Evolutionary conservation across 2,113 vertebrate genomes (phyloP).

Genomic region (Engraulis encrasicolus): DNA sequence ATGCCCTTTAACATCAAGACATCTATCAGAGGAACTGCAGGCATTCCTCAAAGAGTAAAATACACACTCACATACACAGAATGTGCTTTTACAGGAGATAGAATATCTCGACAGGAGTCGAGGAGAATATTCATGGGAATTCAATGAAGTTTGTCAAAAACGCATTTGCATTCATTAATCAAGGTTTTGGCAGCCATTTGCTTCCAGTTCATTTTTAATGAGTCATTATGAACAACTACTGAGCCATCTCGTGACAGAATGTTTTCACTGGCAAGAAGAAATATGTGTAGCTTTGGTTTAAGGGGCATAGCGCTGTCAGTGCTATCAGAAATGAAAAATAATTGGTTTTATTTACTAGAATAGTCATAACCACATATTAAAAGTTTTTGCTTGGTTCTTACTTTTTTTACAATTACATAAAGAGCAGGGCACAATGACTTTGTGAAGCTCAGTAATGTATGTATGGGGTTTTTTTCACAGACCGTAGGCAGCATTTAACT

Average conservation of each 20-base stretch:
- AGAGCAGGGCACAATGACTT: not conserved
- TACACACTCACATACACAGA: not conserved
- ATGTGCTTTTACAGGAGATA: too few relatives aligned
- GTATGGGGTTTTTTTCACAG: not conserved
- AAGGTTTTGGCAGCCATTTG: not conserved
- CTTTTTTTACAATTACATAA: not conserved
- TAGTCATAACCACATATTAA: too few relatives aligned
- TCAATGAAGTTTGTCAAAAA: not conserved
- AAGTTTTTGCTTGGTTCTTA: not conserved
- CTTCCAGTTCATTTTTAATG: not conserved
- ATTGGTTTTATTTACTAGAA: too few relatives aligned
- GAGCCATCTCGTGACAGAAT: not conserved
- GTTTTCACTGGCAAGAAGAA: not conserved
- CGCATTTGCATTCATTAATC: not conserved
- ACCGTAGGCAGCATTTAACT: too few relatives aligned
- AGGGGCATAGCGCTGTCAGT: not conserved
- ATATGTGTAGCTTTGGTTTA: not conserved
- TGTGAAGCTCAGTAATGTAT: not conserved
- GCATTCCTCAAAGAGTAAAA: not conserved
- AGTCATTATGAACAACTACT: not conserved
- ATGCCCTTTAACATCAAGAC: not conserved
- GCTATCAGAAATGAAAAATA: not conserved
- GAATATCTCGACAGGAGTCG: too few relatives aligned
- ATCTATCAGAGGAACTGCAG: not conserved
- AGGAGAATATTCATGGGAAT: not conserved